These are phyloP conservation scores for Eurystomus gularis DNA, from an alignment of 2,113 vertebrate genomes.

Conservation along the genomic window DNA sequence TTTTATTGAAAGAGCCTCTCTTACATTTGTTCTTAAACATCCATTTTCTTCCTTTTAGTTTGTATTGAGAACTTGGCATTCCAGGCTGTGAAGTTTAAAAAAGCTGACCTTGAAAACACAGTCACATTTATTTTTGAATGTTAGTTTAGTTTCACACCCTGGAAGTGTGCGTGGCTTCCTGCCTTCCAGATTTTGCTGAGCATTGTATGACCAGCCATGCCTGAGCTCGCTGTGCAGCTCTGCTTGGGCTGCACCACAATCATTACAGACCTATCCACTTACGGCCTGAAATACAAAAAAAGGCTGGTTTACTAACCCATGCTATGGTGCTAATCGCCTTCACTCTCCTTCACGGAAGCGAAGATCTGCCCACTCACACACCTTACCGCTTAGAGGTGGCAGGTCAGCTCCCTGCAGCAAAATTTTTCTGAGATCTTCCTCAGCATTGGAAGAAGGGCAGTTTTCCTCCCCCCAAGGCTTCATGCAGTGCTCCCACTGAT, in stretches of 20 bases:
- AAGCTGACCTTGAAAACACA: conserved; percentile 48
- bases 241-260: neutral
- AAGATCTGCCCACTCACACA: neutral
- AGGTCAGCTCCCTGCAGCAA: neutral
- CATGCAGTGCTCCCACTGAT: neutral
- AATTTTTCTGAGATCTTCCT: neutral
- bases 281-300: neutral
- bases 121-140: conserved; percentile 48
- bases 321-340: neutral
- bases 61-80: neutral
- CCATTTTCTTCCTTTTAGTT: neutral
- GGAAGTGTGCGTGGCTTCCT: conserved; percentile 41
- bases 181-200: conserved; percentile 9
- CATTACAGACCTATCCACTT: neutral
- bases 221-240: neutral
- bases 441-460: neutral
- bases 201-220: neutral
- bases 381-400: neutral
- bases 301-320: neutral
- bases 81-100: conserved; percentile 36
- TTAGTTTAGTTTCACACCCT: conserved; percentile 35
- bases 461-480: neutral
- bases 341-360: neutral
- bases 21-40: neutral
- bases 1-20: neutral